Percentiles rank a stretch among this genome's conserved stretches.
These are phyloP conservation scores for Sphenodon punctatus DNA, from an alignment of 2,797 vertebrate genomes.

Conservation along the genomic window DNA sequence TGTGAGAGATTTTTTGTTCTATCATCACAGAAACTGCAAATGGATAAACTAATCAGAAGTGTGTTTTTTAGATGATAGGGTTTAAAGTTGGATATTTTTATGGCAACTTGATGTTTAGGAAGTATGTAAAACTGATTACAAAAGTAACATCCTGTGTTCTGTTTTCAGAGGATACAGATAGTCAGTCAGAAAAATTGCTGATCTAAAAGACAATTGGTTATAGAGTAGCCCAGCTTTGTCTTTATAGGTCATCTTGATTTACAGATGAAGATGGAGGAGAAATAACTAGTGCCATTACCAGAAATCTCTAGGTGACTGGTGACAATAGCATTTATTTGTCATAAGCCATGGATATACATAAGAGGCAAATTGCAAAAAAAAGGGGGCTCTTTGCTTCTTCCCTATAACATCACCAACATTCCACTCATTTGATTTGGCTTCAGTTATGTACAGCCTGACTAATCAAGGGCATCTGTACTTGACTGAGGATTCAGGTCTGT, in stretches of 20 bases:
- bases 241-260: accelerated
- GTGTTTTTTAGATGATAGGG: no score
- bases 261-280: neutral
- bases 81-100: no score
- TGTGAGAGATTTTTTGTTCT: no score
- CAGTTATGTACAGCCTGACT: accelerated
- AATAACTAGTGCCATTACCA: neutral
- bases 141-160: no score
- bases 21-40: no score
- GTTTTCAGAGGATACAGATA: no score
- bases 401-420: neutral
- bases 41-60: no score
- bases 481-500: neutral
- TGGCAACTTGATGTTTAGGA: no score
- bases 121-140: no score
- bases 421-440: neutral
- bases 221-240: neutral
- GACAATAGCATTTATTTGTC: neutral
- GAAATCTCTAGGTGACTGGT: neutral
- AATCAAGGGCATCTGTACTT: neutral
- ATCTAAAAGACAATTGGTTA: no score
- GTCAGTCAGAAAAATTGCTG: no score
- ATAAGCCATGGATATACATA: neutral
- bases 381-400: accelerated
- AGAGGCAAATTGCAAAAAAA: neutral